Base-by-base conservation (phyloP, 2,113 vertebrate species). In the Bostrychus sinensis region DNA sequence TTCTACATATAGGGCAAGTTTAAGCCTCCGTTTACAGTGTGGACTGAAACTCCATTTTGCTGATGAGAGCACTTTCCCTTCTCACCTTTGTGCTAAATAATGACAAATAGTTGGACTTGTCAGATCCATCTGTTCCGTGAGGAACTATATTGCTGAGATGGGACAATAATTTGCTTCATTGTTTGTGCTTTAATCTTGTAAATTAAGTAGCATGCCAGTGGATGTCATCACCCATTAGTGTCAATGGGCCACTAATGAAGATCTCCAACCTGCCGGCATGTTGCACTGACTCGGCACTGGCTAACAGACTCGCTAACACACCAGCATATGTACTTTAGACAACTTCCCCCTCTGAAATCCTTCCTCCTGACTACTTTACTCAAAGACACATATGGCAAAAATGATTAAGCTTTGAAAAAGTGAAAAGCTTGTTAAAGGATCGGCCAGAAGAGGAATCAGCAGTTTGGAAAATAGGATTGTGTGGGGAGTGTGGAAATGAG, bases 151-250 rank as follows among this genome's bases (percentile, higher is more conserved):
- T 8, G 7, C 53, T 54, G 68, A 22, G 54, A 69, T 66, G 48
- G 63, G 78, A 32, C 64, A 73, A 86, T 84, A 63, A 80, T 75
- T 81, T 64, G 69, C 50, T 59, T 42, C 53, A 43, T 78, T 84
- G 81, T 88, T 88, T 82, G 70, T 48, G 48, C 72, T 63, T 64
- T 88, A 82, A 82, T 89, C 71, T 87, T 72, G 46, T 66, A 81
- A 81, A 88, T 87, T 74, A 86, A 77, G 56, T 60, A 62, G 75
- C 77, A 70, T 64, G 70, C 53, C 61, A 51, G 71, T 66, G 56
- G 65, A 72, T 72, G 83, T 82, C 83, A 43, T 75, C 63, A 56
- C 42, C 48, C 55, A 80, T 89, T 82, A 82, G 61, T 70, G 64
- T 84, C 81, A 89, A 70, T 66, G 51, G 48, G 66, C 61, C 46